Percentiles rank a stretch among this genome's conserved stretches.
Evolutionary conservation across 2,797 vertebrate genomes (phyloP).

Genomic region (Bradypodion pumilum): DNA sequence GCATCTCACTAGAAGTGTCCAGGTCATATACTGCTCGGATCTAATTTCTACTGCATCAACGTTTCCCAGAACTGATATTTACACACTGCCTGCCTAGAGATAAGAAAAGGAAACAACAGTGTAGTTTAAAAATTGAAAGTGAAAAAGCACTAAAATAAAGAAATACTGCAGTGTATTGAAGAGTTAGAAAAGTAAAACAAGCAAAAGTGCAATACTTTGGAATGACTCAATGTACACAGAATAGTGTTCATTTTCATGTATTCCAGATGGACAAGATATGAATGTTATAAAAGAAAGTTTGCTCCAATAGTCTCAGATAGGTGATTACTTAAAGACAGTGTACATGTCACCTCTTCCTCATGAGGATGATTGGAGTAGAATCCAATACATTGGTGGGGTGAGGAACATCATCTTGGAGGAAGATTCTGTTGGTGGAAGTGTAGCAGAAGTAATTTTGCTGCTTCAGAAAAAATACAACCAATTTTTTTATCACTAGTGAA

Average conservation of each 20-base stretch:
- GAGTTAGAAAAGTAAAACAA: background rate
- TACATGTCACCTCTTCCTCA: background rate
- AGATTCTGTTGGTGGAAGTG: background rate
- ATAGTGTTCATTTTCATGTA: background rate
- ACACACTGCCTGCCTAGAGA: slow-evolving; percentile 30
- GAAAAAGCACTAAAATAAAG: background rate
- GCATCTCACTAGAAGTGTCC: background rate
- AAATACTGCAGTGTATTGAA: background rate
- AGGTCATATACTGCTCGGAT: background rate
- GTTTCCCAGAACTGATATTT: slow-evolving; percentile 48
- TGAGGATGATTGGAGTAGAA: background rate
- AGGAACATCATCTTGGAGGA: background rate
- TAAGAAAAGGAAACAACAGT: slow-evolving; percentile 45
- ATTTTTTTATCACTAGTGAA: background rate
- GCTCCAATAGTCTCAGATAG: background rate
- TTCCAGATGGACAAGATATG: background rate
- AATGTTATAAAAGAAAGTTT: background rate
- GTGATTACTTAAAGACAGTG: background rate
- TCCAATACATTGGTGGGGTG: background rate
- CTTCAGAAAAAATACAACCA: background rate
- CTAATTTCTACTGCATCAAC: slow-evolving; percentile 13
- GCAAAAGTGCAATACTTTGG: rapidly evolving
- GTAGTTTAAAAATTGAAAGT: background rate
- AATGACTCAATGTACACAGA: background rate
- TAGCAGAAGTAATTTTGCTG: background rate